These are phyloP conservation scores for Pemphredon lugubris DNA, from an alignment of 2,888 invertebrate genomes.

Conservation along the genomic window DNA sequence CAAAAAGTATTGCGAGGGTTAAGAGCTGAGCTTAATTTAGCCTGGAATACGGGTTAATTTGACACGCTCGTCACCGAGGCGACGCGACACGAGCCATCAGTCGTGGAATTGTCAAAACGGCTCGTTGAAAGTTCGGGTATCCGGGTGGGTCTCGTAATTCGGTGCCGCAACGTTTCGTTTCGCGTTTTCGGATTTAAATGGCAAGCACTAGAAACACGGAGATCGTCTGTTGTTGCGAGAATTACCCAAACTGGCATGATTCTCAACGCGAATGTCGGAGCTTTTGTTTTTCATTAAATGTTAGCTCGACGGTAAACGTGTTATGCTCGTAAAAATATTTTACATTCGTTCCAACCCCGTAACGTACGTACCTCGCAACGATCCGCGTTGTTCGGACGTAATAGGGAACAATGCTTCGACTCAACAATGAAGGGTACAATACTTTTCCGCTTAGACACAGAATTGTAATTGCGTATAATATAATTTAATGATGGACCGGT, in stretches of 20 bases:
- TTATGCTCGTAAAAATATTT: too few species aligned
- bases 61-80: conserved; percentile 5
- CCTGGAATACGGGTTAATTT: conserved; percentile 18
- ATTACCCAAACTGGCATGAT: neutral
- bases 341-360: too few species aligned
- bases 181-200: neutral
- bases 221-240: neutral
- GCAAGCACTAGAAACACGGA: neutral
- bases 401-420: too few species aligned
- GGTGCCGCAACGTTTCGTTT: neutral
- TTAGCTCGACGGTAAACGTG: too few species aligned
- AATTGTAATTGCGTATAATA: too few species aligned
- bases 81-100: neutral
- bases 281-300: neutral
- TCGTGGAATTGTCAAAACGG: conserved; percentile 19
- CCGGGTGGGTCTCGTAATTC: neutral
- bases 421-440: too few species aligned
- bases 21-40: conserved; percentile 22
- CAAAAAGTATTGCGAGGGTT: conserved; percentile 39
- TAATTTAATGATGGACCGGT: too few species aligned
- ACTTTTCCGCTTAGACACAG: too few species aligned
- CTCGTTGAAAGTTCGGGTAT: neutral
- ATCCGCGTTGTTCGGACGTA: too few species aligned
- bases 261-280: neutral
- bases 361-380: too few species aligned